A percentile compares a stretch with the other conserved stretches of the same genome.
phyloP scores from a whole-genome alignment of 2,113 vertebrate genomes.

The Myodes glareolus region DNA sequence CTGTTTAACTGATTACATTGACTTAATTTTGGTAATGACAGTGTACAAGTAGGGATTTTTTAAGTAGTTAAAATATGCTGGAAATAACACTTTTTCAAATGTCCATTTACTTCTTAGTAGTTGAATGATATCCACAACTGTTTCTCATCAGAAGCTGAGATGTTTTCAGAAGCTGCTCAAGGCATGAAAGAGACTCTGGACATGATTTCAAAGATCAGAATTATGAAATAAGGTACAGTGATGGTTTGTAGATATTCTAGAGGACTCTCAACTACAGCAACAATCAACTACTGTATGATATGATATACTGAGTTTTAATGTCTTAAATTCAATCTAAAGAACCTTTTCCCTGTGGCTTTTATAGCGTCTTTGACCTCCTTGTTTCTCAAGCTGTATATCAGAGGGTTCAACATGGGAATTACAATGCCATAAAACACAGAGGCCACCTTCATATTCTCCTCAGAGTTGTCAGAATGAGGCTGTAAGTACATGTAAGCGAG shows the following conservation, averaged over 20 bases:
- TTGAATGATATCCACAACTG: neutral
- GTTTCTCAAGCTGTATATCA: slow-evolving; percentile 45
- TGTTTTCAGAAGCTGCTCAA: neutral
- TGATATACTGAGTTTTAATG: neutral
- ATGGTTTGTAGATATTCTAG: neutral
- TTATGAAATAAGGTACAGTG: neutral
- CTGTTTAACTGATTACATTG: neutral
- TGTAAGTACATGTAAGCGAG: slow-evolving; percentile 15
- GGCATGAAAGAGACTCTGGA: neutral
- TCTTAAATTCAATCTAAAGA: neutral
- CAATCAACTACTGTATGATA: neutral
- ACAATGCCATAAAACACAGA: slow-evolving; percentile 37
- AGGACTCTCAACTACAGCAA: too few relatives aligned
- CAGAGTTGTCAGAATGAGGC: neutral
- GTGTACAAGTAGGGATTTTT: neutral
- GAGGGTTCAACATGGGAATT: slow-evolving; percentile 38
- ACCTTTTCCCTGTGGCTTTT: neutral
- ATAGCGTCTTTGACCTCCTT: slow-evolving; percentile 15
- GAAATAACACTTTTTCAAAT: neutral
- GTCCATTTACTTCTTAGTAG: neutral
- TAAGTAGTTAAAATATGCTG: neutral
- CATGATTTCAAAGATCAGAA: neutral
- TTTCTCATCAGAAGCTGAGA: neutral
- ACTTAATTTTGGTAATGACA: neutral
- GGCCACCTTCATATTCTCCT: slow-evolving; percentile 34